A percentile compares a stretch with the other conserved stretches of the same genome.
Evolutionary conservation across 2,888 invertebrate species (phyloP).

Genomic region (Epinotia ramella): DNA sequence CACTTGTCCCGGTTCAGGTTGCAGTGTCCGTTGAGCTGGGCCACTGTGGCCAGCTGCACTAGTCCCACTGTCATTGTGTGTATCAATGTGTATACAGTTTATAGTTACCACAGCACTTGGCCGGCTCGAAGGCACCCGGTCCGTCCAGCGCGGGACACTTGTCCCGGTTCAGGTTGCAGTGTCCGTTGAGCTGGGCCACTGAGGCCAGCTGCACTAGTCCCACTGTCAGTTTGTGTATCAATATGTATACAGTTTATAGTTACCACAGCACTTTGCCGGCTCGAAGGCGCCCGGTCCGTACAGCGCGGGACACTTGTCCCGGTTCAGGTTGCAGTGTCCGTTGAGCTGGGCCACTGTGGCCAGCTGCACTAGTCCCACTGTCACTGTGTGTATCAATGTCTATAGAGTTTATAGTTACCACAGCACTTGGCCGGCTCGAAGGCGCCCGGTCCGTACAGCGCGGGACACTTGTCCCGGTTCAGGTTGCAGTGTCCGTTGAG

Average conservation of each 20-base stretch:
- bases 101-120: not conserved
- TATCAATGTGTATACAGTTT: too few species aligned
- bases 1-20: not conserved
- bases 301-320: not conserved
- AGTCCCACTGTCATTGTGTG: too few species aligned
- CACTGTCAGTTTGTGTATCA: too few species aligned
- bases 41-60: not conserved
- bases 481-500: not conserved
- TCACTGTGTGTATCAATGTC: not conserved
- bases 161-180: not conserved
- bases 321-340: not conserved
- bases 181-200: not conserved
- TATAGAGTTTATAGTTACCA: not conserved
- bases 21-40: not conserved
- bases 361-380: not conserved
- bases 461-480: not conserved
- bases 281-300: not conserved
- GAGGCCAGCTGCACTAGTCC: not conserved
- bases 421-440: not conserved
- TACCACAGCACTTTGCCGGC: not conserved
- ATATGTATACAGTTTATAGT: not conserved
- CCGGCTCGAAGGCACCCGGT: not conserved
- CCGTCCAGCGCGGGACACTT: conserved; percentile 54
- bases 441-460: not conserved
- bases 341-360: not conserved